These are phyloP conservation scores for Lottia scabra DNA, from an alignment of 2,888 invertebrate species.

Conservation along the genomic window DNA sequence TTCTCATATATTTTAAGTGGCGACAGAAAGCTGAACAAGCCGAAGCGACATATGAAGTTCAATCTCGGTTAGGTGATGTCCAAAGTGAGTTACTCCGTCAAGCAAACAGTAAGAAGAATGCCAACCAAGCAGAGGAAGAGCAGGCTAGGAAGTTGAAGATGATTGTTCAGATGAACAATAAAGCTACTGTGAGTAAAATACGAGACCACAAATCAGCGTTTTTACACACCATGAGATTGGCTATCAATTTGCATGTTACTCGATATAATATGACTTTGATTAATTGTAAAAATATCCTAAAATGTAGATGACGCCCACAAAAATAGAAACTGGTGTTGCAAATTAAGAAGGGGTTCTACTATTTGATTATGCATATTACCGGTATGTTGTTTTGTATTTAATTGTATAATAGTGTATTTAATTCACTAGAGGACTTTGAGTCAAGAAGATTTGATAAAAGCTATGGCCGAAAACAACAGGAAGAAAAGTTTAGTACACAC, in stretches of 20 bases:
- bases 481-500: slow-evolving; percentile 23
- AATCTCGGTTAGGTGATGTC: slow-evolving; percentile 7
- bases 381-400: too few relatives aligned
- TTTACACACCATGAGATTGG: too few relatives aligned
- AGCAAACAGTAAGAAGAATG: slow-evolving; percentile 10
- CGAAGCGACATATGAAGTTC: not conserved
- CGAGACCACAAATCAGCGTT: too few relatives aligned
- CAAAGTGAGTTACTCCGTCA: slow-evolving; percentile 22
- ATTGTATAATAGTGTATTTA: not conserved
- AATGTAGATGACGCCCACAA: too few relatives aligned
- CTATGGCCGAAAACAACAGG: slow-evolving; percentile 26
- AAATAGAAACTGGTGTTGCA: too few relatives aligned
- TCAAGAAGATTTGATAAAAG: slow-evolving; percentile 24
- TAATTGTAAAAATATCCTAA: too few relatives aligned
- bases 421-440: slow-evolving; percentile 18
- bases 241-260: too few relatives aligned
- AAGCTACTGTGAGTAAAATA: too few relatives aligned
- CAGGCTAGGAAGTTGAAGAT: slow-evolving; percentile 21
- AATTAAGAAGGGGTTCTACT: too few relatives aligned
- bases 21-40: not conserved
- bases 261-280: too few relatives aligned
- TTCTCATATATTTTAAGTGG: not conserved
- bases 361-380: too few relatives aligned
- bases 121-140: slow-evolving; percentile 25
- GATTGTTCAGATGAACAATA: slow-evolving; percentile 10